phyloP scores from a whole-genome alignment of 2,888 invertebrate species.

The Piscicola geometra region DNA sequence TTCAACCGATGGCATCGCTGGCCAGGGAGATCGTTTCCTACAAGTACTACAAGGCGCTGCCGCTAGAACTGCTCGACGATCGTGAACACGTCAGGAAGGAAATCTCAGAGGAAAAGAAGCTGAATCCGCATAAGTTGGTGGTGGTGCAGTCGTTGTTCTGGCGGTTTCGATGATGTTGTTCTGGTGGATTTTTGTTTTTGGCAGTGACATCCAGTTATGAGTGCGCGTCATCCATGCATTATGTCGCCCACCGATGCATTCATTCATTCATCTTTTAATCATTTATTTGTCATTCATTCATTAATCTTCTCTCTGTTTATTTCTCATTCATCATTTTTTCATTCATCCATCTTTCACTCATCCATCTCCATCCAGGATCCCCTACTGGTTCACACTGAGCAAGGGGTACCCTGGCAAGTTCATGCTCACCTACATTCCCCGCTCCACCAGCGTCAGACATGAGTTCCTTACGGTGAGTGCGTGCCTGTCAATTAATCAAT shows the following conservation, averaged over 20 bases:
- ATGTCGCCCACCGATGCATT: too few species aligned
- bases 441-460: conserved; percentile 73
- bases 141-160: not conserved
- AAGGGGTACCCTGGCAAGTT: conserved; percentile 65
- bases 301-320: not conserved
- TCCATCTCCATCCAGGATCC: conserved; percentile 49
- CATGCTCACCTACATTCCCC: conserved; percentile 84
- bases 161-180: not conserved
- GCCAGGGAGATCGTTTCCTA: conserved; percentile 84
- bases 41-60: conserved; percentile 74
- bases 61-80: conserved; percentile 70
- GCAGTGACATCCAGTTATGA: not conserved
- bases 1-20: conserved; percentile 91
- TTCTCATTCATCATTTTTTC: not conserved
- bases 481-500: too few species aligned
- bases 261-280: too few species aligned
- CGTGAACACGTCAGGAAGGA: conserved; percentile 82
- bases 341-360: not conserved
- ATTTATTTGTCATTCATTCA: too few species aligned
- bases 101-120: conserved; percentile 80
- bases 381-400: conserved; percentile 51
- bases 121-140: conserved; percentile 56
- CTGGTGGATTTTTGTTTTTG: not conserved
- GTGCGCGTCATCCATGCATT: not conserved
- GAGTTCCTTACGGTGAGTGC: conserved; percentile 74